Evolutionary conservation across 2,797 vertebrate species (phyloP), one percentile per base, ranked within the genome.

Genomic region (Lepus oiostolus): DNA sequence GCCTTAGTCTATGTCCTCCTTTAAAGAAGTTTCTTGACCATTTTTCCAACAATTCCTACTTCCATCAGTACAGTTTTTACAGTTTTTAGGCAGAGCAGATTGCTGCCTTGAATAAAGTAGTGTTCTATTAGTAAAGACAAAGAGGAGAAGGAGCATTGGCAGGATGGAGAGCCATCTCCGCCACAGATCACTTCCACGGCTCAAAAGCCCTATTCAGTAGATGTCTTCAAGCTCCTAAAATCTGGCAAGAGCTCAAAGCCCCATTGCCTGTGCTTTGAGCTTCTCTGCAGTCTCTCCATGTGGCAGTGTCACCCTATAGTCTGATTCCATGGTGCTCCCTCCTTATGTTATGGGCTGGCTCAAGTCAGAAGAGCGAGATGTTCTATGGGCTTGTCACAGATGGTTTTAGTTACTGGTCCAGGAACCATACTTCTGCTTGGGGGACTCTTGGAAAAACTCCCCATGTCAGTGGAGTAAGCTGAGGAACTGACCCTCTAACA

Each of bases 61-160:
- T 81, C 67, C 2, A 32, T 93, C 85, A 91, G 19, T 14, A 16
- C 80, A 52, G 70, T 35, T 26, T 65, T 58, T 54, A 32, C 21
- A 68, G 62, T 75, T 87, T 90, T 83, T 75, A 28, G 63, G 26
- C 12, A 74, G 75, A 82, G 60, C 26, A 88, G 52, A 89, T 79
- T 50, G 19, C 42, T 86, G 52, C 32, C 71, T 75, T 70, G 32
- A 86, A 79, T 84, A 95, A 82, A 89, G 81, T 76, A 38, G 62
- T 16, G 2, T 89, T 79, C 42, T 72, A n/a, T 72, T 81, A 65
- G 54, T 77, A 13, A 90, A 28, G 38, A 38, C 9, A 47, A 94
- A 70, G 13, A 22, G 35, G 17, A 88, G 28, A 84, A 68, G 32
- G 54, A 13, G 8, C 58, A 19, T 3, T 87, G 67, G 60, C 35